Percentiles rank a stretch among this genome's conserved stretches.
Conservation (phyloP, 2,113 vertebrate species). For the Calonectris borealis region DNA sequence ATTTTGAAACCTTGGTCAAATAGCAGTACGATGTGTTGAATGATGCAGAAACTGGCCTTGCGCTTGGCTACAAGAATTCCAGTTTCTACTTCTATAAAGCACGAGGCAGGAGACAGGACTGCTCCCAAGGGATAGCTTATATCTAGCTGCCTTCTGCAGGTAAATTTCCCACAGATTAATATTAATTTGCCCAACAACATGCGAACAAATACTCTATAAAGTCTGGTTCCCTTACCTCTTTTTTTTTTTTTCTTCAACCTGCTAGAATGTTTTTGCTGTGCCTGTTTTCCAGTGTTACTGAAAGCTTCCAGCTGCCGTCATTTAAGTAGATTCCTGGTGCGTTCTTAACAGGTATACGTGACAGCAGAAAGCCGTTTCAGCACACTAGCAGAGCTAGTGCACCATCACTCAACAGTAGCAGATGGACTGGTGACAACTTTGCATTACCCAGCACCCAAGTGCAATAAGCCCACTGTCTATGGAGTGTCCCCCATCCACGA, state of each 20-base stretch:
- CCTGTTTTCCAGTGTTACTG: background rate
- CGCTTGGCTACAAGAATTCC: background rate
- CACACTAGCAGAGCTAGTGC: constrained; percentile 95
- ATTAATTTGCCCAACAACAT: background rate
- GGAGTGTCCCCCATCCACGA: constrained; percentile 99
- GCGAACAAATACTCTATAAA: background rate
- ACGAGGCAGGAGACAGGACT: background rate
- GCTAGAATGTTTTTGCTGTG: background rate
- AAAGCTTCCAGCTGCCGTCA: background rate
- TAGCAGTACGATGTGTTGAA: background rate
- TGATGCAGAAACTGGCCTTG: background rate
- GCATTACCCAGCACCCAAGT: constrained; percentile 98
- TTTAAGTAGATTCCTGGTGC: background rate
- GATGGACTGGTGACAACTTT: constrained; percentile 97
- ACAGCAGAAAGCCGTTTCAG: constrained; percentile 97
- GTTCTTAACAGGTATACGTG: constrained; percentile 86
- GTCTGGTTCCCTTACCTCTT: background rate
- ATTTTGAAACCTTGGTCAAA: background rate
- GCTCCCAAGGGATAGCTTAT: background rate
- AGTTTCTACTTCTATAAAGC: background rate
- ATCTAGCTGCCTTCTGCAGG: background rate
- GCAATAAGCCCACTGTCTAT: constrained; percentile 98
- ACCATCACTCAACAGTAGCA: constrained; percentile 97
- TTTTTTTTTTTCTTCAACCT: background rate
- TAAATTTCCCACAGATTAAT: background rate